Evolutionary conservation across 2,888 invertebrate genomes (phyloP), one percentile per base, ranked within the genome.

Genomic region (Hesperia comma): DNA sequence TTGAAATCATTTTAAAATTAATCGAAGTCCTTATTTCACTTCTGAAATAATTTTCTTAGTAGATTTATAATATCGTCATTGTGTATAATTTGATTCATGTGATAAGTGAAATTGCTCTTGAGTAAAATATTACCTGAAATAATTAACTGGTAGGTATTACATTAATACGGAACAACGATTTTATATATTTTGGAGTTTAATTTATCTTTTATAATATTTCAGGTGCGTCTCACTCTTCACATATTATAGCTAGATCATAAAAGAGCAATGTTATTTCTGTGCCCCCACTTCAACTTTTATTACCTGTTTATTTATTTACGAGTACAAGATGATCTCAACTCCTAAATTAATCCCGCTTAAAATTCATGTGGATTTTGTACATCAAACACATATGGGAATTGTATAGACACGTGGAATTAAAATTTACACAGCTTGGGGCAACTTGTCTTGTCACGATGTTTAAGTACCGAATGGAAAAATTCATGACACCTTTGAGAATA

Each of bases 291-390:
- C 51, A 17, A 17, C 46, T 53, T 61, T 61, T 61, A 61, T 61
- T 61, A 40, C 37, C 19, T 40, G 37, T 53, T 61, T 61, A 53
- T 61, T 61, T 61, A 61, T 51, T 32, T 54, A 54, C 10, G 54
- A 15, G 61, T 61, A 60, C 58, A 49, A 61, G 26, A 51, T 61
- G 49, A 61, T 49, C 49, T 61, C 37, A 14, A 26, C 33, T 51
- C 5, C 33, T 51, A 61, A 49, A 49, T 61, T 33, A 61, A 61
- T 61, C 49, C 61, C 61, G n/a, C 37, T 49, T 17, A 37, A 61
- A 61, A 37, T 61, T 61, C 49, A 61, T 51, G 37, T 19, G 61
- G n/a, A 51, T 41, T 46, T 46, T 32, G 8, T 32, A 60, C 8
- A 7, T 15, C 43, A 1, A 32, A 15, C 7, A 33, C 55, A 8